phyloP scores from a whole-genome alignment of 2,888 invertebrate species.

The Hypolimnas misippus region DNA sequence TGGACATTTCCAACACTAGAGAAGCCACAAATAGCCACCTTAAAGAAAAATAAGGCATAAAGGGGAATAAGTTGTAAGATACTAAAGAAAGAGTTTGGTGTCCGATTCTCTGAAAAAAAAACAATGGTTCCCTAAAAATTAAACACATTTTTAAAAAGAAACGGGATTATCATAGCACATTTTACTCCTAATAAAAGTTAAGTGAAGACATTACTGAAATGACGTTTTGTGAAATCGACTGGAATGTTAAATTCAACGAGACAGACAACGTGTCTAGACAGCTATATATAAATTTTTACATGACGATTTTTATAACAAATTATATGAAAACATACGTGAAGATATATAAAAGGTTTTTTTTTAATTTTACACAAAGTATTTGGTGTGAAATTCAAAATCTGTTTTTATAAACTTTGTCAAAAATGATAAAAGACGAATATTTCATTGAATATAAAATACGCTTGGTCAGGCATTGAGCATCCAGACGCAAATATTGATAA shows the following conservation, averaged over 20 bases:
- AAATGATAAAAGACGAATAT: neutral
- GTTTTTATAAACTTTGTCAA: neutral
- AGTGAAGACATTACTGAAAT: neutral
- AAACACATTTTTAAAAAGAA: neutral
- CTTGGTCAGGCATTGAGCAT: neutral
- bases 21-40: too few relatives aligned
- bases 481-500: constrained; percentile 3
- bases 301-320: too few relatives aligned
- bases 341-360: too few relatives aligned
- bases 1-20: too few relatives aligned
- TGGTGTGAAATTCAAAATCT: neutral
- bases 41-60: too few relatives aligned
- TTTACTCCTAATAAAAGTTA: neutral
- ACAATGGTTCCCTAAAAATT: neutral
- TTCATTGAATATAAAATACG: neutral
- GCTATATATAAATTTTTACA: neutral
- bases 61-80: too few relatives aligned
- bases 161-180: neutral
- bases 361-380: too few relatives aligned
- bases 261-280: constrained; percentile 1
- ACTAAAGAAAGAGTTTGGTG: too few relatives aligned
- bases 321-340: neutral
- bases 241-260: constrained; percentile 1
- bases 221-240: neutral
- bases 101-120: too few relatives aligned